These are phyloP conservation scores for Menidia beryllina DNA, from an alignment of 2,113 vertebrate genomes.

Conservation along the genomic window DNA sequence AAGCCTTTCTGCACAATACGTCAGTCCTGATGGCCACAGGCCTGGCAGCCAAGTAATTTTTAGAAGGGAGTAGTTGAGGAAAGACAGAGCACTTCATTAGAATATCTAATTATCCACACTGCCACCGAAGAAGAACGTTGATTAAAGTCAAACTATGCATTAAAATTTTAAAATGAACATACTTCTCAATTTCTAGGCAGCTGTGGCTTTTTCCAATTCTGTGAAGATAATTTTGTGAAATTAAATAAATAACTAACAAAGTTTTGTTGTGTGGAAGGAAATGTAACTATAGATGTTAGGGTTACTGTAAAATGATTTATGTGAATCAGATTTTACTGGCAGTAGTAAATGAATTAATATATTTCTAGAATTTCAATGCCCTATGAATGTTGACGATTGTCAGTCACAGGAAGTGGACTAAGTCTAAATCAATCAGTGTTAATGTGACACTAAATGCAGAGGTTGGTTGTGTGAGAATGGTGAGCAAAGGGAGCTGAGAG, in stretches of 20 bases:
- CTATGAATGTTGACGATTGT: conserved; percentile 31
- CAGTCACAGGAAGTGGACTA: conserved; percentile 43
- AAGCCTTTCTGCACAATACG: conserved; percentile 73
- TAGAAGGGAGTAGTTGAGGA: conserved; percentile 75
- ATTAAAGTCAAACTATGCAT: conserved; percentile 77
- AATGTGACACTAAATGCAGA: conserved; percentile 24
- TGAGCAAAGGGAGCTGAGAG: not conserved
- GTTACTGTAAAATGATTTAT: conserved; percentile 43
- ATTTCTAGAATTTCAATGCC: conserved; percentile 36
- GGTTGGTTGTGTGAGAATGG: conserved; percentile 33
- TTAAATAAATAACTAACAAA: conserved; percentile 20
- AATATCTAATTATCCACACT: conserved; percentile 82
- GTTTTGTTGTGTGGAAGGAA: conserved; percentile 33
- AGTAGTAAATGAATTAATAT: conserved; percentile 49
- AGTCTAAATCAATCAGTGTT: conserved; percentile 50
- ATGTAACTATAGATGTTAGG: conserved; percentile 63
- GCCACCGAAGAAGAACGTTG: conserved; percentile 70
- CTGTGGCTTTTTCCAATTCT: conserved; percentile 48
- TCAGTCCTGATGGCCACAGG: conserved; percentile 75
- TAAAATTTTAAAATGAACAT: conserved; percentile 71
- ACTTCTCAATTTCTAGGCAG: conserved; percentile 23
- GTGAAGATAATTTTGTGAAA: conserved; percentile 24
- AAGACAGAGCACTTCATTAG: conserved; percentile 79
- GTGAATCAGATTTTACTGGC: conserved; percentile 60
- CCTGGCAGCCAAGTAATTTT: conserved; percentile 78